Conservation (phyloP, 2,888 invertebrate species). For the Tipula unca region DNA sequence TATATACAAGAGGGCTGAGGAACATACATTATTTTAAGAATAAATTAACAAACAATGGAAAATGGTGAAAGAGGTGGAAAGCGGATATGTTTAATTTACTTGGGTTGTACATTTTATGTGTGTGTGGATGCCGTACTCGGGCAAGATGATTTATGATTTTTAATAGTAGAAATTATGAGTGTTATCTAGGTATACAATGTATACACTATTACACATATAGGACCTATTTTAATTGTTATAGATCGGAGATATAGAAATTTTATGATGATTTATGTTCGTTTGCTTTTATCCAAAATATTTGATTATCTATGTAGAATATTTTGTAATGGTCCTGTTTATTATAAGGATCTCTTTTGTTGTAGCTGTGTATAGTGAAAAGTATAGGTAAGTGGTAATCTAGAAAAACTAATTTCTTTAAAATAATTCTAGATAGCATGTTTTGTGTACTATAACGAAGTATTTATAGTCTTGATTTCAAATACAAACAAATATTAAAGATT, state of each 20-base stretch:
- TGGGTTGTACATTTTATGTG: not conserved
- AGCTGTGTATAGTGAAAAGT: too few species aligned
- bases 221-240: conserved; percentile 1
- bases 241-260: not conserved
- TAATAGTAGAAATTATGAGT: not conserved
- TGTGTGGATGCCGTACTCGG: not conserved
- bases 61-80: not conserved
- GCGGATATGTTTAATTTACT: not conserved
- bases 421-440: too few species aligned
- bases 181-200: not conserved
- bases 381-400: too few species aligned
- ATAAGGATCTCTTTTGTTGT: not conserved
- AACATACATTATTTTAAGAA: not conserved
- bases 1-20: not conserved
- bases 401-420: too few species aligned
- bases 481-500: too few species aligned
- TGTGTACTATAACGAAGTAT: too few species aligned
- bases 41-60: not conserved
- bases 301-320: not conserved
- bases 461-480: too few species aligned
- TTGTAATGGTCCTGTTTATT: not conserved
- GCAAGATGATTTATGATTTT: not conserved
- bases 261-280: not conserved
- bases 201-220: too few species aligned
- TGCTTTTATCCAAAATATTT: not conserved